Conservation (phyloP, 2,797 vertebrate genomes). For the Premnoplex brunnescens region DNA sequence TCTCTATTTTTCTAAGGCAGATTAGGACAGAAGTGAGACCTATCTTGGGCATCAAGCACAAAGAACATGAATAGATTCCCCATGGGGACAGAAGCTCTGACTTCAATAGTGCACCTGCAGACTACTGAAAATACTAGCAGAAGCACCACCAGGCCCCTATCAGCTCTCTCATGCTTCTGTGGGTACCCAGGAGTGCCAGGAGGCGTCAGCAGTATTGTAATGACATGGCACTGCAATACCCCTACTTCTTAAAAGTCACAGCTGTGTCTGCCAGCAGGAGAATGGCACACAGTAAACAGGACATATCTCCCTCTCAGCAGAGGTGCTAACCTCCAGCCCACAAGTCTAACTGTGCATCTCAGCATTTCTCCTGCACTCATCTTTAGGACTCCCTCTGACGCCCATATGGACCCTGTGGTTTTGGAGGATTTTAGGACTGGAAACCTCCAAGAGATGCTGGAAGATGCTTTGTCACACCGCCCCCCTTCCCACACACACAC, state of each 20-base stretch:
- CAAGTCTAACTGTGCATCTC: background rate
- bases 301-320: background rate
- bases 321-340: background rate
- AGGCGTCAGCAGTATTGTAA: background rate
- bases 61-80: background rate
- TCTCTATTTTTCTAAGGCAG: background rate
- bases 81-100: background rate
- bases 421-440: background rate
- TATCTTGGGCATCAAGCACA: background rate
- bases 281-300: fast-evolving
- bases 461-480: background rate
- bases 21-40: background rate
- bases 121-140: background rate
- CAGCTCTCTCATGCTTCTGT: background rate
- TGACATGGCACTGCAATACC: background rate
- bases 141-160: background rate
- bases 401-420: background rate
- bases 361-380: background rate
- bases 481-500: background rate
- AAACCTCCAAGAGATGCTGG: background rate
- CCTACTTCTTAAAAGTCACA: background rate
- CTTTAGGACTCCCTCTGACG: background rate
- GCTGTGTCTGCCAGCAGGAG: background rate
- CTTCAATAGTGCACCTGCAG: background rate
- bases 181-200: background rate